Base-by-base conservation (phyloP, 2,113 vertebrate species). In the Alexandromys fortis region DNA sequence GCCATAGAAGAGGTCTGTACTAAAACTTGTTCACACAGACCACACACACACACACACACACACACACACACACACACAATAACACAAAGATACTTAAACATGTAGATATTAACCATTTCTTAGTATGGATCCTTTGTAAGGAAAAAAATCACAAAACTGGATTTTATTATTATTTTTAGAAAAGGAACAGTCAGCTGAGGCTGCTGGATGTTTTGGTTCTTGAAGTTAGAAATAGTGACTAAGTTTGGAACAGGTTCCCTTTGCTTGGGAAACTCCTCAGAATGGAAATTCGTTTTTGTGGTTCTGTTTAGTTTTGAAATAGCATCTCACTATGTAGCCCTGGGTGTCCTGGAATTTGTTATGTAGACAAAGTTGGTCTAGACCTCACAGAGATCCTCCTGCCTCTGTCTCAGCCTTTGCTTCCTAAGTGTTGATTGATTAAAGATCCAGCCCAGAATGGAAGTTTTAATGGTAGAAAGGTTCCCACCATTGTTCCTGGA, bases 161-260 rank as follows among this genome's bases (percentile, higher is more conserved):
- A 2, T 76, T 91, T 86, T 86, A 65, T 73, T 55, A 61, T 70
- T 81, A 86, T 55, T 94, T 91, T 89, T 72, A 85, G 33, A 79
- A 94, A 90, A 83, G 17, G 22, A 52, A 33, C 55, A 83, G 13
- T 47, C 19, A 76, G 1, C 45, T 75, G 75, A 90, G n/a, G 33
- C 49, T 92, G 67, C n/a, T 90, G 7, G 67, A 86, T 75, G 42
- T 90, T 95, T 94, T 14, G 30, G 24, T 96, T 90, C 45, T 70
- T 95, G 12, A 55, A 92, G 42, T 86, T 68, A 24, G 63, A 96
- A 86, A 86, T 89, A 89, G 8, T 89, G 67, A 52, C 45, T 87
- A 77, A 45, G 2, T 87, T 86, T 90, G 16, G 22, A 65, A 49
- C 30, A 92, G 86, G 65, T 90, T 82, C 12, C 8, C 72, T 81